Base-by-base conservation (phyloP, 2,888 invertebrate genomes). In the Diaprepes abbreviatus region DNA sequence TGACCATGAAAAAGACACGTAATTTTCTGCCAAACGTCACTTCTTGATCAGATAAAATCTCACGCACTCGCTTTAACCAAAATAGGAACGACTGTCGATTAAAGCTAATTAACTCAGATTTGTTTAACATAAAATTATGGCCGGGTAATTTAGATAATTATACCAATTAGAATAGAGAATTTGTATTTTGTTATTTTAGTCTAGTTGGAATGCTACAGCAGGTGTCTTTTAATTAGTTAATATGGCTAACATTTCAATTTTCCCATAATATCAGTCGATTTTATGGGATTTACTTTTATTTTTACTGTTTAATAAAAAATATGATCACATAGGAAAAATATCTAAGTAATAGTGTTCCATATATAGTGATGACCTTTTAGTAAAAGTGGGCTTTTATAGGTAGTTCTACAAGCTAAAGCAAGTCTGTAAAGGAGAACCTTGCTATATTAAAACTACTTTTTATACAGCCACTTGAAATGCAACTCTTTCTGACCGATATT, bases 41-140 rank as follows among this genome's bases (percentile, higher is more conserved):
- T 58, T 50, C 58, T 58, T 31, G 58, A 58, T 58, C 58, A 17
- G 58, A 58, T 58, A 58, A 58, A 36, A 57, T 67, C 67, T 67
- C 69, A 69, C 69, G 64, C 69, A 64, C 35, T 50, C 3, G 52
- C 54, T 28, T 40, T 19, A 63, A 40, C 63, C 70, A 40, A 69
- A 69, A 57, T 69, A 58, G 69, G 64, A 69, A 50, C 38, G 65
- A 70, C 45, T 31, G 57, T n/a, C 64, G 59, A 70, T 70, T 70
- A 65, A 70, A 35, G 38, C 68, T 69, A 48, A 69, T 59, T 70
- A 65, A 36, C 58, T 35, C 38, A 31, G 48, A 48, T 59, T 52
- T 60, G 69, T 65, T 70, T 65, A 59, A 50, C 59, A 70, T 70
- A 50, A 59, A 60, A 50, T 65, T 59, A 70, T 70, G 28, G 65